Base-by-base conservation (phyloP, 2,797 vertebrate genomes). In the Brotula barbata region DNA sequence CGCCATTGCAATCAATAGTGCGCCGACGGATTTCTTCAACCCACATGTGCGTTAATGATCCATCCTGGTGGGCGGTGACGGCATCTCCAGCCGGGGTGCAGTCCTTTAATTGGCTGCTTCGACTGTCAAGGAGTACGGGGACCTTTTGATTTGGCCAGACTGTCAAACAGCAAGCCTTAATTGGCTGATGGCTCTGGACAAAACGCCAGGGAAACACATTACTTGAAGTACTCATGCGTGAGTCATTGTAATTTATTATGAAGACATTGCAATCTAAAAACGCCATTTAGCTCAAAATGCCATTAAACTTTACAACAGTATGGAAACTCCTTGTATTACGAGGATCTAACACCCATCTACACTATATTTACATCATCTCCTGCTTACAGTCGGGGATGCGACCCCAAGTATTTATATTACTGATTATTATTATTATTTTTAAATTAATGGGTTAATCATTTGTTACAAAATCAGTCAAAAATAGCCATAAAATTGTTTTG, bases 231-330 rank as follows among this genome's bases (percentile, higher is more conserved):
- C 67, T 78, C 58, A 63, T 67, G 74, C 73, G 73, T 59, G 69
- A 58, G 73, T 31, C 52, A 3, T 15, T 5, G 21, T 75, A 63
- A 77, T 78, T 81, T 71, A 80, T 81, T 71, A 66, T 33, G 33
- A 31, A 45, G 59, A 62, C 28, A 25, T 25, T 36, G 64, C 65
- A 58, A 83, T 75, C 75, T 71, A 45, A 72, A n/a, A 78, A 81
- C 66, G 73, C 63, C 75, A 79, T 77, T 78, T 75, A 65, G 75
- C 51, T 66, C 62, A 66, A 75, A 78, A 82, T 64, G 52, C 66
- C 77, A 79, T 78, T 81, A 84, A 79, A 83, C 77, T 80, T 77
- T 70, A 58, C 79, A 75, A 78, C 65, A 67, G 77, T 84, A 76
- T 51, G 71, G 69, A 21, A 58, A 17, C 33, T 56, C 56, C 81